Percentiles rank a stretch among this genome's conserved stretches.
Conservation (phyloP, 2,888 invertebrate genomes). For the Pandemis corylana region DNA sequence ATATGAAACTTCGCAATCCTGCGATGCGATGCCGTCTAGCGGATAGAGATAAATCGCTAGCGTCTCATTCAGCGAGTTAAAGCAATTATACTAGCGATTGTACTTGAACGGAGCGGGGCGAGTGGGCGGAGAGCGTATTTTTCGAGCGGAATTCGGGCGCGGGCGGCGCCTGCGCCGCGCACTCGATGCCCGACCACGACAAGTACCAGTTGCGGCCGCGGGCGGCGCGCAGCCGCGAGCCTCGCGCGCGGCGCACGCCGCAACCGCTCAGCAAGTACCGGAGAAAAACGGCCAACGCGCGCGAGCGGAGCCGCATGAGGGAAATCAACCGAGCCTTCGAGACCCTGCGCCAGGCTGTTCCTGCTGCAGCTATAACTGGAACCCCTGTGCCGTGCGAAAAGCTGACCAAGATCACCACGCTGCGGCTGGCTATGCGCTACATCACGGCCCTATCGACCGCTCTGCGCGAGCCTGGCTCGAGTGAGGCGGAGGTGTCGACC, state of each 20-base stretch:
- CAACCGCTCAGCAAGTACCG: conserved; percentile 94
- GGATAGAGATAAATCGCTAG: conserved; percentile 34
- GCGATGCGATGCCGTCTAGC: conserved; percentile 18
- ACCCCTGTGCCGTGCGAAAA: conserved; percentile 88
- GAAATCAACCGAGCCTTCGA: conserved; percentile 97
- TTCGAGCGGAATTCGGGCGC: conserved; percentile 69
- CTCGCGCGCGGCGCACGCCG: conserved; percentile 86
- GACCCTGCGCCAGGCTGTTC: conserved; percentile 90
- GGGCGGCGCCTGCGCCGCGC: conserved; percentile 64
- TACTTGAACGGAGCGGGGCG: conserved; percentile 78
- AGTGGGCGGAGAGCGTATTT: conserved; percentile 80
- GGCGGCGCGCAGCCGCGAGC: conserved; percentile 78
- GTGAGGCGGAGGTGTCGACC: conserved; percentile 49
- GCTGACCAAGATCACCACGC: conserved; percentile 95
- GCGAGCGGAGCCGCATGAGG: conserved; percentile 94
- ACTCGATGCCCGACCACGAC: conserved; percentile 84
- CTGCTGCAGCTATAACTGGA: conserved; percentile 84
- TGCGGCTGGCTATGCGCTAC: conserved; percentile 94
- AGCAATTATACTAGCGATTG: conserved; percentile 52
- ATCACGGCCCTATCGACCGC: conserved; percentile 90
- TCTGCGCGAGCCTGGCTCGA: conserved; percentile 76
- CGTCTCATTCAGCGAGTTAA: conserved; percentile 33
- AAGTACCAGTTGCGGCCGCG: conserved; percentile 83
- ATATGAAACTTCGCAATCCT: conserved; percentile 24
- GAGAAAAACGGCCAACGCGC: conserved; percentile 94